Conservation (phyloP, 1,140 invertebrate genomes). For the Brachionus rubens region DNA sequence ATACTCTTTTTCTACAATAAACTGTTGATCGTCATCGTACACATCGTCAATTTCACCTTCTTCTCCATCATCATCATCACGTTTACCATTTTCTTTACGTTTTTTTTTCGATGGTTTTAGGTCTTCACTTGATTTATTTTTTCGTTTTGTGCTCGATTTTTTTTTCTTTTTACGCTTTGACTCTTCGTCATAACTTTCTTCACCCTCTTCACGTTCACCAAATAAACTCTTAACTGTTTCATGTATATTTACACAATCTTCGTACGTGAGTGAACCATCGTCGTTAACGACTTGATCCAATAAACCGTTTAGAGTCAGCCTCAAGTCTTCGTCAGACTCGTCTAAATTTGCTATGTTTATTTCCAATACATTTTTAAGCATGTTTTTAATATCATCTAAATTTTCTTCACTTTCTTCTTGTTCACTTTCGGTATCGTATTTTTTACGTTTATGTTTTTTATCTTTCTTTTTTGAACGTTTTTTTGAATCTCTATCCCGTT, state of each 20-base stretch:
- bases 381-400: neutral
- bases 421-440: neutral
- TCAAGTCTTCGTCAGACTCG: neutral
- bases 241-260: conserved; percentile 38
- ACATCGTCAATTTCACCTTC: conserved; percentile 29
- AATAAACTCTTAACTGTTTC: conserved; percentile 16
- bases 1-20: conserved; percentile 20
- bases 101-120: conserved; percentile 33
- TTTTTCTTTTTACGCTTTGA: neutral
- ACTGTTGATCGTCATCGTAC: conserved; percentile 10
- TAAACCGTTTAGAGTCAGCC: neutral
- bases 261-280: conserved; percentile 38
- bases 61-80: neutral
- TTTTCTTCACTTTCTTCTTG: neutral
- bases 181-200: neutral
- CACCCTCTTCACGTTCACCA: conserved; percentile 1
- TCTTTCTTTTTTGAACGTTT: neutral
- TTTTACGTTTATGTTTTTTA: conserved; percentile 39
- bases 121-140: conserved; percentile 13
- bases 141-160: conserved; percentile 15
- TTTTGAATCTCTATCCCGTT: conserved; percentile 2
- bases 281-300: conserved; percentile 11
- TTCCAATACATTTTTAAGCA: conserved; percentile 17
- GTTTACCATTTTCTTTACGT: neutral
- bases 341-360: neutral